Conservation (phyloP, 2,797 vertebrate species). For the Tympanoctomys barrerae region DNA sequence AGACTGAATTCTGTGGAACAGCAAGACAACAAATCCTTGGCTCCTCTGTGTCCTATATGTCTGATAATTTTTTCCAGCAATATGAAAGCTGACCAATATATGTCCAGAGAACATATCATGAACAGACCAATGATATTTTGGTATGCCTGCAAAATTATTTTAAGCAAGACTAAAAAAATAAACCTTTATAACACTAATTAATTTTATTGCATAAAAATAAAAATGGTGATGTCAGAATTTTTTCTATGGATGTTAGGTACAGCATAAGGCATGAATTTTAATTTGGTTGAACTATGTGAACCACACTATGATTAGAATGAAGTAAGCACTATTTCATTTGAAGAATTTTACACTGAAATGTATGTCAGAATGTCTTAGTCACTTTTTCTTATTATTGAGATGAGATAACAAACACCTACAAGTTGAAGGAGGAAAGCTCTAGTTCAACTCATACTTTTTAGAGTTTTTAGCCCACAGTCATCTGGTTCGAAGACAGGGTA, state of each 20-base stretch:
- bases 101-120: background rate
- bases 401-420: background rate
- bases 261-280: background rate
- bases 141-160: background rate
- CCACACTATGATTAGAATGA: background rate
- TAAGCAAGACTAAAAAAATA: constrained; percentile 6
- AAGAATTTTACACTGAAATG: background rate
- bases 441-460: background rate
- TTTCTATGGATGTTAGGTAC: background rate
- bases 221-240: background rate
- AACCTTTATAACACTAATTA: background rate
- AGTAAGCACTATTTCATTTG: background rate
- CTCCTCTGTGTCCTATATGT: background rate
- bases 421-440: background rate
- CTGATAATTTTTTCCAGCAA: background rate
- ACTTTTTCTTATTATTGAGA: background rate
- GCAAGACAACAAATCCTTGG: background rate
- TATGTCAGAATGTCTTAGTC: background rate
- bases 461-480: background rate
- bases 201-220: background rate
- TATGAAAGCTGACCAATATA: background rate
- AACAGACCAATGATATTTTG: background rate
- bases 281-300: background rate
- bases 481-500: background rate
- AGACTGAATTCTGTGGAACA: background rate